phyloP scores from a whole-genome alignment of 2,888 invertebrate genomes.

The Nephrocerus scutellatus region DNA sequence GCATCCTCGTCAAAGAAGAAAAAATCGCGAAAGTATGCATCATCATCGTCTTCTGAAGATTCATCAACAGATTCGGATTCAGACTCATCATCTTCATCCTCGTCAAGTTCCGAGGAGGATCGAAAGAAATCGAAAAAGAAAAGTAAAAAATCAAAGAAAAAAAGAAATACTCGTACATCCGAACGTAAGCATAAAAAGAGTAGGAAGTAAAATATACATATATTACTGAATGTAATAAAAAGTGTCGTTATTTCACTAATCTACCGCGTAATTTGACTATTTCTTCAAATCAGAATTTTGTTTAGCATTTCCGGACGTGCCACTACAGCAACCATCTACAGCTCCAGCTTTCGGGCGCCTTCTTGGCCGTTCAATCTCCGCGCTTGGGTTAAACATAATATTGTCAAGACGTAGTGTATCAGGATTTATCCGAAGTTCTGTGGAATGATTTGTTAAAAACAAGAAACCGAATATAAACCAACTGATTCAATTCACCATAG shows the following conservation, averaged over 20 bases:
- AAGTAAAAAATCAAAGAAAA: constrained; percentile 24
- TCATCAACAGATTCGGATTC: constrained; percentile 6
- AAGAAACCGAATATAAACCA: background rate
- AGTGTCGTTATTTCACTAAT: constrained; percentile 6
- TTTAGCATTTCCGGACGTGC: constrained; percentile 14
- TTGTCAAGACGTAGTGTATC: constrained; percentile 52
- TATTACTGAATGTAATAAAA: constrained; percentile 4
- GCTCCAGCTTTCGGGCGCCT: constrained; percentile 20
- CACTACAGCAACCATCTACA: constrained; percentile 26
- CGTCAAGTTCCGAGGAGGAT: constrained; percentile 26
- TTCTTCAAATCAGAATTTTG: constrained; percentile 25
- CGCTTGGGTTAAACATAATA: constrained; percentile 54
- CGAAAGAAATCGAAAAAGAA: constrained; percentile 29
- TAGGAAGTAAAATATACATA: constrained; percentile 27
- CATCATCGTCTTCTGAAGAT: too few relatives aligned
- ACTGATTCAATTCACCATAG: constrained; percentile 51
- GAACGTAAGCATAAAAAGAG: constrained; percentile 8
- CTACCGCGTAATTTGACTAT: constrained; percentile 14
- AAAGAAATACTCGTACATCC: constrained; percentile 14
- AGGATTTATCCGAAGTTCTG: constrained; percentile 38
- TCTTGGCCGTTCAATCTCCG: constrained; percentile 42
- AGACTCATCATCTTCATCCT: constrained; percentile 17
- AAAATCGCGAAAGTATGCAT: too few relatives aligned
- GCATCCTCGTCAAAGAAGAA: too few relatives aligned
- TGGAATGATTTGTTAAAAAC: background rate